Evolutionary conservation across 2,113 vertebrate species (phyloP), one percentile per base, ranked within the genome.

Genomic region (Willisornis vidua): DNA sequence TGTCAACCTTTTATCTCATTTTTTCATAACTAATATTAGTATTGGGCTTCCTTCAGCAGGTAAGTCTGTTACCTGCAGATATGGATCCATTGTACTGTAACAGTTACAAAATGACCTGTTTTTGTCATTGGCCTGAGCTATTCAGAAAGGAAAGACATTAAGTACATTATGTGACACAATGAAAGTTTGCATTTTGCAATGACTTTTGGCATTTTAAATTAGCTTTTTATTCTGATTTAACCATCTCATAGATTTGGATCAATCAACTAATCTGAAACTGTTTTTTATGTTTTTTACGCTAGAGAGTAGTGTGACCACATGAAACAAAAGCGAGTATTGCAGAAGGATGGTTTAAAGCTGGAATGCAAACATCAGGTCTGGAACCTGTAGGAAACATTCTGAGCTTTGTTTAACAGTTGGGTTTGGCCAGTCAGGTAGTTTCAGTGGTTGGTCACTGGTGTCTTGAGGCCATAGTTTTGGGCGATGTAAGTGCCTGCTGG

Each of bases 271-370:
- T 54, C 57, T 74, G 43, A 55, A 71, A 67, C 10, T 1, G 3
- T 24, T 70, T 15, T 37, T 39, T 18, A 3, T 52, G 18, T 4
- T 63, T 80, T 76, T 76, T 24, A 65, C 73, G 24, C 24, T 52
- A 6, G 19, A 12, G 39, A 39, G 17, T 28, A 1, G 3, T 14
- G 35, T 8, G 37, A 45, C 19, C 1, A 0, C 33, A 5, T 41
- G 70, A 66, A 74, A 37, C 41, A 46, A 58, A 82, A 43, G 39
- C 58, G 15, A 48, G 7, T 13, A 43, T 26, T 37, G 45, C 54
- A 70, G 67, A 84, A 70, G 20, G 15, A 19, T 72, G 15, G 31
- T 74, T 87, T 75, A 66, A 55, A 80, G 39, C 24, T 66, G 25
- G 43, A 67, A 51, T 15, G 29, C 25, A 45, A 65, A 49, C 25